Percentiles rank a stretch among this genome's conserved stretches.
These are phyloP conservation scores for Salvator merianae DNA, from an alignment of 2,113 vertebrate genomes.

Conservation along the genomic window DNA sequence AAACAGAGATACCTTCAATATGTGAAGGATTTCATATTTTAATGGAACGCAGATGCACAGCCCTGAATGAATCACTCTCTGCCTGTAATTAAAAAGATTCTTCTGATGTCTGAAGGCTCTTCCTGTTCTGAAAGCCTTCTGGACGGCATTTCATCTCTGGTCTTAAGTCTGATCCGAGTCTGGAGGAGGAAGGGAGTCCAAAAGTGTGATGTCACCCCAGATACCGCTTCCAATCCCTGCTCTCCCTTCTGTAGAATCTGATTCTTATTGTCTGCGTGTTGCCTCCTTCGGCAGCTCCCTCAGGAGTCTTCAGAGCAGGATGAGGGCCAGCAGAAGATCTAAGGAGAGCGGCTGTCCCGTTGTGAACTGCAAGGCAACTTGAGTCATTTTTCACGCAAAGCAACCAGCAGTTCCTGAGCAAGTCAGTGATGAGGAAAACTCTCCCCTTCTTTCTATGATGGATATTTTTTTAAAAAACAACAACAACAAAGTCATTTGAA, in stretches of 20 bases:
- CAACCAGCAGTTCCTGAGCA: constrained; percentile 10
- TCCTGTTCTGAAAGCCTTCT: constrained; percentile 81
- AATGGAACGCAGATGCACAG: constrained; percentile 84
- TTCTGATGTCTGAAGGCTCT: constrained; percentile 85
- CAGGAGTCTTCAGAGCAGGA: constrained; percentile 49
- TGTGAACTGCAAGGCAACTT: constrained; percentile 36
- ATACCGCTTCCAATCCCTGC: constrained; percentile 65
- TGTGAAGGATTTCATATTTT: constrained; percentile 76
- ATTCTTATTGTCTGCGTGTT: constrained; percentile 63
- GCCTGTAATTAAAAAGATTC: constrained; percentile 72
- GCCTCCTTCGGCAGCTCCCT: constrained; percentile 54
- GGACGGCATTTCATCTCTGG: constrained; percentile 81
- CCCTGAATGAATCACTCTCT: constrained; percentile 82
- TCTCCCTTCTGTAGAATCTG: constrained; percentile 64
- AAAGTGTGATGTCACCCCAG: constrained; percentile 71
- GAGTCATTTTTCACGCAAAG: not conserved
- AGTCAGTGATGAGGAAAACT: not conserved
- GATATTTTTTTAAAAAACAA: not conserved
- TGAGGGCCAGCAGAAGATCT: constrained; percentile 44
- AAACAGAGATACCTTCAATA: constrained; percentile 63
- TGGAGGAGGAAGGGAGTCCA: constrained; percentile 58
- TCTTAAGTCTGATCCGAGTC: constrained; percentile 64
- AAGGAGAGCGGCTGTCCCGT: constrained; percentile 9
- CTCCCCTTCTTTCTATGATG: not conserved
- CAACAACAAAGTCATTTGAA: constrained; percentile 7